Base-by-base conservation (phyloP, 2,888 invertebrate species). In the Branchellion lobata region DNA sequence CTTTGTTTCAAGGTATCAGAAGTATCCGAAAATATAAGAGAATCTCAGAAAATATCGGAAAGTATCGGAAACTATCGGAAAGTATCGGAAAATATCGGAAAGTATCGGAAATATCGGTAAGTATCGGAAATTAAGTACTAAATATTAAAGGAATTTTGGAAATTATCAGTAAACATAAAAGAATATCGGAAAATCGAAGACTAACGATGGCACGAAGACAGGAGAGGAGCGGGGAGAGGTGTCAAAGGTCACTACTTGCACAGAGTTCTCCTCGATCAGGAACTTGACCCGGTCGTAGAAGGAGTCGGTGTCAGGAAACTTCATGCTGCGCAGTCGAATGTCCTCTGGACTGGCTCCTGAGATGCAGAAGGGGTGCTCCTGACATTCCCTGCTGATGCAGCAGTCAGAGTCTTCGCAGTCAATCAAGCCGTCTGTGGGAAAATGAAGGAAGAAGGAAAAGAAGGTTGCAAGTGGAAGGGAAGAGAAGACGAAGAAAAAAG, bases 381-480 rank as follows among this genome's bases (percentile, higher is more conserved):
- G 90, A 89, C 97, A 97, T 83, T 92, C 91, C 29, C 93, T 92
- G 88, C 82, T 82, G 34, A 83, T 81, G 83, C 99, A 99, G 89
- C 99, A 99, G 89, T 98, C 98, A 87, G 96, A 95, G 90, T 99
- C 99, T 83, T 95, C 94, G 90, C 99, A 99, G 91, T 99, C 99
- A 84, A 92, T 91, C 91, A 98, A 93, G 84, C 97, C 97, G 91
- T 99, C 99, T 98, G 90, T 57, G 85, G 82, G n/a, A n/a, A n/a
- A n/a, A n/a, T n/a, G 57, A 71, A 11, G 71, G 8, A 14, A 78
- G 76, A 11, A 34, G 11, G 11, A 14, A 18, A 51, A 51, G 27
- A n/a, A 68, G 18, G 11, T 24, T 24, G 11, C n/a, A 27, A 18
- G 11, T 68, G 68, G 24, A 21, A n/a, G n/a, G n/a, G n/a, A n/a